Conservation (phyloP, 2,797 vertebrate species). For the Rousettus madagascariensis region DNA sequence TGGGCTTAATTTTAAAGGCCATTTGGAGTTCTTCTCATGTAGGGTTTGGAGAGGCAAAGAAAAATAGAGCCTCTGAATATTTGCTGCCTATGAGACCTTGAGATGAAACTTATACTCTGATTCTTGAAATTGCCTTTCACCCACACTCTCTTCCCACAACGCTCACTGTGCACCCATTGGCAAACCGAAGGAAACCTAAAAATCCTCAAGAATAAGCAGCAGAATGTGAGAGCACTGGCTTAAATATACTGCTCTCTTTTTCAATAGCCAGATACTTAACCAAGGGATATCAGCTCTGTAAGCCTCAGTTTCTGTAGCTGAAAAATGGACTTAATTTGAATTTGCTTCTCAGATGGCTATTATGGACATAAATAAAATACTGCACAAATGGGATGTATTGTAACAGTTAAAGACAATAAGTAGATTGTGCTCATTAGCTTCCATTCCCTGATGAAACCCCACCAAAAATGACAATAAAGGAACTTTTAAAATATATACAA, state of each 20-base stretch:
- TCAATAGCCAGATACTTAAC: neutral
- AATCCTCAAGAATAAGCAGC: neutral
- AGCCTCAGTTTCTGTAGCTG: neutral
- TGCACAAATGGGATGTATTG: neutral
- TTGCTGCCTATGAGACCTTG: too few relatives aligned
- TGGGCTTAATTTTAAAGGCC: neutral
- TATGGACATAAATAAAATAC: neutral
- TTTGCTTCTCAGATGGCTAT: neutral
- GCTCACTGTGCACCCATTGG: rapidly evolving
- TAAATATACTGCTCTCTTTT: neutral
- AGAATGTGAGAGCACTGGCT: neutral
- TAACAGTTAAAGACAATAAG: neutral
- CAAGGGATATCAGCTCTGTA: neutral
- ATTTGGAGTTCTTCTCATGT: neutral
- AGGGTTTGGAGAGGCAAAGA: neutral
- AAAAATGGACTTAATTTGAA: neutral
- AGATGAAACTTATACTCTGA: neutral
- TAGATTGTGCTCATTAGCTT: neutral
- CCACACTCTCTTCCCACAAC: neutral
- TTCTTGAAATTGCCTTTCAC: neutral
- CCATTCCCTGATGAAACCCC: neutral
- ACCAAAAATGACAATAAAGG: neutral
- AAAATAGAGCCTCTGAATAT: neutral
- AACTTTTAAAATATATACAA: neutral
- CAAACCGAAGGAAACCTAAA: neutral